A percentile compares a stretch with the other conserved stretches of the same genome.
Conservation (phyloP, 2,113 vertebrate genomes). For the Halcyon senegalensis region DNA sequence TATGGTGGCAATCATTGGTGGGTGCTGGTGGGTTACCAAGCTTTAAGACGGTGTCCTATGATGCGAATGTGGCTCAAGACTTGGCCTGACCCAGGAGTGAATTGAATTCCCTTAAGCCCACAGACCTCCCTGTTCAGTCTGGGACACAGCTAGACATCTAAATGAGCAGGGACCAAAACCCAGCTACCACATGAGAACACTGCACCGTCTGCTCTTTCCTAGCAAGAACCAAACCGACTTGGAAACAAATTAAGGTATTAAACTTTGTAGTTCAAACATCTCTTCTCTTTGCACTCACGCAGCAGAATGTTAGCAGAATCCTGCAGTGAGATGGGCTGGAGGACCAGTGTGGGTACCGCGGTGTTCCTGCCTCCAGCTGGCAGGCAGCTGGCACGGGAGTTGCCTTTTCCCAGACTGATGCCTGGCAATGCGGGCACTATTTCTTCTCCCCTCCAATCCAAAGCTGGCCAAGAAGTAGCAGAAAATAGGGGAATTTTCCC, state of each 20-base stretch:
- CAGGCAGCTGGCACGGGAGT: neutral
- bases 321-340: neutral
- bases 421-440: neutral
- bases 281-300: neutral
- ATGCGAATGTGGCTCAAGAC: neutral
- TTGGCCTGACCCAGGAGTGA: neutral
- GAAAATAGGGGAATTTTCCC: neutral
- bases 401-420: neutral
- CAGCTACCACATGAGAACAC: neutral
- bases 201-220: neutral
- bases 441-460: neutral
- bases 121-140: neutral
- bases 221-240: neutral
- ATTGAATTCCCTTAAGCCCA: neutral
- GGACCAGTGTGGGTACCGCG: accelerated
- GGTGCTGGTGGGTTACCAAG: neutral
- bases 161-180: neutral
- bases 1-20: neutral
- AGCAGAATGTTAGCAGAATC: neutral
- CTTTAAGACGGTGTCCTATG: neutral
- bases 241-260: neutral
- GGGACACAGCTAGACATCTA: neutral
- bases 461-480: neutral
- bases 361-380: neutral
- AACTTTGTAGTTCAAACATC: neutral